Evolutionary conservation across 2,888 invertebrate species (phyloP), one percentile per base, ranked within the genome.

Genomic region (Hydraecia micacea): DNA sequence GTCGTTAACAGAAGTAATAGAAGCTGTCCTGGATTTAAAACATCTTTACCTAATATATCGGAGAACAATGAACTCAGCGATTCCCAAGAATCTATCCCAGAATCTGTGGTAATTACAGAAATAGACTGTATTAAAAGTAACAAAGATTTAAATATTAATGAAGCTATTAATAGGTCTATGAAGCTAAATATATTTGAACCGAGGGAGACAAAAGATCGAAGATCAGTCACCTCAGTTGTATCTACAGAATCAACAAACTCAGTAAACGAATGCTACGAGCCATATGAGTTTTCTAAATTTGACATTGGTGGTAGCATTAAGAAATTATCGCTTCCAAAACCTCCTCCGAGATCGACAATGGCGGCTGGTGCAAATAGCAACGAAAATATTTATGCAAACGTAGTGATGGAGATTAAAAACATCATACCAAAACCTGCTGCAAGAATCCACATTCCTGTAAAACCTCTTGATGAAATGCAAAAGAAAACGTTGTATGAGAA

Each of bases 21-120:
- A 83, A 97, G 96, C 84, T 96, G 96, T 88, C 96, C 96, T 28
- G 96, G 96, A 15, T 96, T 96, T 84, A 96, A 97, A 93, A 96
- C 94, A 8, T 97, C 97, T 5, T 89, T 97, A 75, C 97, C 96
- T 63, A 96, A 97, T 89, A 97, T 97, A 91, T 95, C 96, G 25
- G 97, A 97, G 92, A 96, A 96, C 80, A 96, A 94, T 73, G 97
- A 97, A 90, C 89, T 94, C 18, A 94, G 94, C 84, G 95, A 95
- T 90, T 94, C 95, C 28, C 88, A 90, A 78, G 95, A 95, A 88
- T 95, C 95, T 15, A 87, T 93, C 36, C 79, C 91, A 55, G 94
- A 94, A 72, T 93, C 93, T 75, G 87, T 94, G 49, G 81, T 91
- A 49, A 92, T 93, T 79, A 91, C 88, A 72, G 92, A 94, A 86